phyloP scores from a whole-genome alignment of 2,113 vertebrate species.

The Pipra filicauda region DNA sequence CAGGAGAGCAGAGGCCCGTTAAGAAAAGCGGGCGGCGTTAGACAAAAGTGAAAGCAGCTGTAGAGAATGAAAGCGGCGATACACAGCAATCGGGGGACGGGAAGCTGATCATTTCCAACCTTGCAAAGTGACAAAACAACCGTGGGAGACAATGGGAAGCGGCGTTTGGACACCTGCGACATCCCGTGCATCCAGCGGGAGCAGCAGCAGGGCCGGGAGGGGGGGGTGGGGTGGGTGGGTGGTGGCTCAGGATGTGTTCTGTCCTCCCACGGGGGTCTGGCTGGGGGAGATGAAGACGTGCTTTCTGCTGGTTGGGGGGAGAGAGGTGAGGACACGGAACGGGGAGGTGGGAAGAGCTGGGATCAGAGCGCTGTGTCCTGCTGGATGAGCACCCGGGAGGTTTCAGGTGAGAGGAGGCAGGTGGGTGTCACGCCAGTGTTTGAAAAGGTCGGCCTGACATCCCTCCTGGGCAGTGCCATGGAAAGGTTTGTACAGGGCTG shows the following conservation, averaged over 20 bases:
- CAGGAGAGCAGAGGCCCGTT: constrained; percentile 50
- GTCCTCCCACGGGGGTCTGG: rapidly evolving
- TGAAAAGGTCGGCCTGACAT: constrained; percentile 1
- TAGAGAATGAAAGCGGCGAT: constrained; percentile 15
- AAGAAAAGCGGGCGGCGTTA: constrained; percentile 21
- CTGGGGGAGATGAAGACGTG: background rate
- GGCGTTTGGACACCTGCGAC: background rate
- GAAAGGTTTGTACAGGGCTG: background rate
- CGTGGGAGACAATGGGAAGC: background rate
- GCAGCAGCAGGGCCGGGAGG: rapidly evolving
- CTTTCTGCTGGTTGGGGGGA: background rate
- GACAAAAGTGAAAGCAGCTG: constrained; percentile 59
- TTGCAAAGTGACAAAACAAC: background rate
- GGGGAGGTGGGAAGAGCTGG: background rate
- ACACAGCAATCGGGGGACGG: background rate
- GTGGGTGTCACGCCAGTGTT: background rate
- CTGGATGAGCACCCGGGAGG: background rate
- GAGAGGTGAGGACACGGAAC: rapidly evolving
- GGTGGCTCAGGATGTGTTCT: rapidly evolving
- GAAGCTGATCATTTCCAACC: constrained; percentile 3
- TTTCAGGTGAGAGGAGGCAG: background rate
- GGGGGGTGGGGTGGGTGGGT: too few species aligned
- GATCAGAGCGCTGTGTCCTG: background rate
- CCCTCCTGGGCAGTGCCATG: rapidly evolving
- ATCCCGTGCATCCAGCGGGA: background rate